Evolutionary conservation across 2,113 vertebrate genomes (phyloP).

Genomic region (Sciurus niger): DNA sequence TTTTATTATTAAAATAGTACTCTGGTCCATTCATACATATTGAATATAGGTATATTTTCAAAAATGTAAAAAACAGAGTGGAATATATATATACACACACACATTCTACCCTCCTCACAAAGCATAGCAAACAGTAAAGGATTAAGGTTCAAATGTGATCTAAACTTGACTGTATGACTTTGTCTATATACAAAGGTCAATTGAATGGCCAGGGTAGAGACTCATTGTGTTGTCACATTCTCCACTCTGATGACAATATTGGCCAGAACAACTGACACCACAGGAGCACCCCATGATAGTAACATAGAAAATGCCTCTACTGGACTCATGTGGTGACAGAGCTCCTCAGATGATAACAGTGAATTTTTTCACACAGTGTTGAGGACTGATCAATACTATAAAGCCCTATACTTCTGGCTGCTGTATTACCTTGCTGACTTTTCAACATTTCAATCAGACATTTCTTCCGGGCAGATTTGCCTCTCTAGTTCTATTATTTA

Average conservation of each 20-base stretch:
- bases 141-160: slow-evolving; percentile 19
- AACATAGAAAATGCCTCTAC: slow-evolving; percentile 62
- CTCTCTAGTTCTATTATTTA: slow-evolving; percentile 57
- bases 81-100: neutral
- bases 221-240: slow-evolving; percentile 24
- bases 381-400: slow-evolving; percentile 51
- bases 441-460: slow-evolving; percentile 43
- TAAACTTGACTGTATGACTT: neutral
- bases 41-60: neutral
- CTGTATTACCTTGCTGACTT: slow-evolving; percentile 51
- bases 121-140: neutral
- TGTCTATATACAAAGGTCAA: slow-evolving; percentile 15
- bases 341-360: slow-evolving; percentile 36
- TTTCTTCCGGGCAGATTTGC: slow-evolving; percentile 44
- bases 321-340: neutral
- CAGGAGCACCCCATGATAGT: neutral
- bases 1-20: neutral
- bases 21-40: neutral
- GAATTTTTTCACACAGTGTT: slow-evolving; percentile 59
- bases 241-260: slow-evolving; percentile 12
- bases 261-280: slow-evolving; percentile 19
- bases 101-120: neutral
- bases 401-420: slow-evolving; percentile 31
- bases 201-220: neutral
- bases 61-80: neutral